Evolutionary conservation across 2,113 vertebrate species (phyloP), one percentile per base, ranked within the genome.

Genomic region (Callithrix jacchus): DNA sequence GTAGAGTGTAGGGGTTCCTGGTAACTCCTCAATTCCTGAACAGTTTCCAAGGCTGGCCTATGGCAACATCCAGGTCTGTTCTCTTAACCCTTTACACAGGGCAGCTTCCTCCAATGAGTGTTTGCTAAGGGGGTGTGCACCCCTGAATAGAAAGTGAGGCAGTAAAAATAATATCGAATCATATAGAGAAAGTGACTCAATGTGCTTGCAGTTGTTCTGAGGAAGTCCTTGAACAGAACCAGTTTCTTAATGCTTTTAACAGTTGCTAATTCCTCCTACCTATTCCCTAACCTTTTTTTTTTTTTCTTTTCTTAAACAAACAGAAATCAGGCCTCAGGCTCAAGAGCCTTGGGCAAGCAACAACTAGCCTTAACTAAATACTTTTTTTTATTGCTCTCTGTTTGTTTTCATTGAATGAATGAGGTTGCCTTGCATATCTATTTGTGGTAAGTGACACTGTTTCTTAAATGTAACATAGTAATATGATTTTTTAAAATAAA

Each of bases 131-230:
- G 79, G 9, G 23, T 45, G 45, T 91, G 47, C 23, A 20, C 45
- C 49, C 5, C 81, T 35, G 47, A 14, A 73, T 40, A 83, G 87
- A 68, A 95, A 70, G 30, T 68, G 45, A 79, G 87, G 73, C 52
- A 73, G 32, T 96, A 94, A 82, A 96, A 96, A 96, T 89, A 96
- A 94, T 37, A 14, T 0, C 45, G 64, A 96, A 47, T 93, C 71
- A 45, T 61, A 80, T 6, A 92, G 58, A 91, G 79, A 97, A 96
- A 96, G 89, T 97, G 87, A 96, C 73, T 74, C 47, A 40, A 76
- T 89, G 89, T 77, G 93, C 66, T 54, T 88, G 37, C 42, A 45
- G 49, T 70, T 77, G 13, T 64, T 85, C 81, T 89, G 82, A 95
- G 87, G 95, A 95, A 95, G 70, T 91, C 68, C 30, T 56, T 76